phyloP scores from a whole-genome alignment of 2,113 vertebrate species.

The Stigmatopora argus region DNA sequence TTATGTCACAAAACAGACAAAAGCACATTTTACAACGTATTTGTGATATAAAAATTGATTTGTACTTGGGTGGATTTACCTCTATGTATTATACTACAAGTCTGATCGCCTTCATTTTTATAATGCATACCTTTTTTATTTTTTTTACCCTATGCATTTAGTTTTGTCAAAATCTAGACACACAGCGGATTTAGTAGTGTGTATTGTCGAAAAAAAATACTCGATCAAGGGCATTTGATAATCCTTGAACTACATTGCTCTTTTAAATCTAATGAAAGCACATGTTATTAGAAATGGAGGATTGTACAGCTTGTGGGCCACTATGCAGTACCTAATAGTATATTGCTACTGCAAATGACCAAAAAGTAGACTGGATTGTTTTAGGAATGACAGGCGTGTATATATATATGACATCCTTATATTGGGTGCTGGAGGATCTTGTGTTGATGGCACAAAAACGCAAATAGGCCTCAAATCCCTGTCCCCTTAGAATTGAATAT shows the following conservation, averaged over 20 bases:
- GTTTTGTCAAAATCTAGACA: conserved; percentile 57
- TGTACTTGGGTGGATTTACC: conserved; percentile 9
- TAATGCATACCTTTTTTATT: conserved; percentile 38
- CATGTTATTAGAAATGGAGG: conserved; percentile 37
- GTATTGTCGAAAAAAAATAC: conserved; percentile 48
- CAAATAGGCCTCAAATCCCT: conserved; percentile 65
- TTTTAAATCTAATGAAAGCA: conserved; percentile 63
- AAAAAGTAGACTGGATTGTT: conserved; percentile 43
- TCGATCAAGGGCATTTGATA: conserved; percentile 73
- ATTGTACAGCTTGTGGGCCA: conserved; percentile 37
- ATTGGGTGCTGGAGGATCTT: conserved; percentile 55
- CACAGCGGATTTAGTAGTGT: conserved; percentile 53
- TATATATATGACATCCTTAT: conserved; percentile 69
- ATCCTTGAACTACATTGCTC: conserved; percentile 68
- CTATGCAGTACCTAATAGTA: conserved; percentile 26
- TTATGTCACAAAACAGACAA: no score
- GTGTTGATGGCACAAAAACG: conserved; percentile 53
- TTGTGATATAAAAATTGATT: neutral
- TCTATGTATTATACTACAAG: conserved; percentile 6
- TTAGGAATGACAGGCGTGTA: conserved; percentile 47
- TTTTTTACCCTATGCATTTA: conserved; percentile 17
- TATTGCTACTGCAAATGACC: conserved; percentile 43
- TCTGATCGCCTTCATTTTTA: conserved; percentile 14
- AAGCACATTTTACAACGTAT: neutral
- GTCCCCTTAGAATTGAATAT: conserved; percentile 64